These are phyloP conservation scores for Leptogaster cylindrica DNA, from an alignment of 2,888 invertebrate genomes.

Conservation along the genomic window DNA sequence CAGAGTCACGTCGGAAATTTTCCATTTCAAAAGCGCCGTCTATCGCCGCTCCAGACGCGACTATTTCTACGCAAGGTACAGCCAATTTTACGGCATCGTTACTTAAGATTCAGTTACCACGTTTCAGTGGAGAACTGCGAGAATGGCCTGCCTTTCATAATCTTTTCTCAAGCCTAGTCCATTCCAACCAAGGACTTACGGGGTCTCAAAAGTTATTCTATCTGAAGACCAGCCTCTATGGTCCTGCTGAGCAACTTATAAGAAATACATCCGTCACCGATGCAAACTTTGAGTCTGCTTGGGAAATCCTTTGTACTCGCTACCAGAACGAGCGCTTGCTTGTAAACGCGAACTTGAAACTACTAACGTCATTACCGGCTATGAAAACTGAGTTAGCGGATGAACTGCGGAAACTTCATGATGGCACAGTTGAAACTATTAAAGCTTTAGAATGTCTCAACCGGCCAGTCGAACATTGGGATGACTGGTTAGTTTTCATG, in stretches of 20 bases:
- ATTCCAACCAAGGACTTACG: neutral
- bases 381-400: neutral
- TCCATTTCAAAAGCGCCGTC: neutral
- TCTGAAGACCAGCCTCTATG: neutral
- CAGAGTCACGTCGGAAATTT: neutral
- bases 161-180: neutral
- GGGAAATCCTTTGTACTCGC: neutral
- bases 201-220: neutral
- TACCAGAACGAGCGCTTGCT: constrained; percentile 1
- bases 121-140: neutral
- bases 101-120: neutral
- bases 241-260: neutral
- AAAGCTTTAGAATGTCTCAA: neutral
- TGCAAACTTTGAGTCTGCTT: neutral
- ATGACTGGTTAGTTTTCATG: neutral
- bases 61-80: neutral
- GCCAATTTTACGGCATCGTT: neutral
- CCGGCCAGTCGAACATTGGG: neutral
- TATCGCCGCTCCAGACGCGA: neutral
- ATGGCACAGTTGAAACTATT: neutral
- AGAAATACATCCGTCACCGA: neutral
- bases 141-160: neutral
- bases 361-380: neutral
- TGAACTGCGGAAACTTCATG: neutral
- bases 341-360: neutral